A percentile compares a stretch with the other conserved stretches of the same genome.
Evolutionary conservation across 1,140 invertebrate genomes (phyloP).

Genomic region (Stegodyphus dumicola): DNA sequence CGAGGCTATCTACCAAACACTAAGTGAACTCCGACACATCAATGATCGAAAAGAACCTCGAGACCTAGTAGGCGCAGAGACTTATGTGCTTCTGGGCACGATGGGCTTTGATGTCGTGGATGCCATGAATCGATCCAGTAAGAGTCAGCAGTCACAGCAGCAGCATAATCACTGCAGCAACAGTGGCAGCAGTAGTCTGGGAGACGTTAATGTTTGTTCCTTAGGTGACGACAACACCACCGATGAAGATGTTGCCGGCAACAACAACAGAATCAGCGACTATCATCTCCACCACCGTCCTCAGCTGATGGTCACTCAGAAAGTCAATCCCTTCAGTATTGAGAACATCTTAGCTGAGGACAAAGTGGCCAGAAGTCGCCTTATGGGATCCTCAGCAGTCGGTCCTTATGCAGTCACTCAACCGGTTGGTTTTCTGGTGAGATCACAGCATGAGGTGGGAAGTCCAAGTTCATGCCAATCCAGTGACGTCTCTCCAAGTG

Average conservation of each 20-base stretch:
- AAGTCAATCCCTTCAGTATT: constrained; percentile 57
- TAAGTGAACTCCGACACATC: constrained; percentile 62
- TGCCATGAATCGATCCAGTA: constrained; percentile 32
- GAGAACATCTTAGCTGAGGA: constrained; percentile 61
- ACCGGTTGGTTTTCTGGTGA: constrained; percentile 56
- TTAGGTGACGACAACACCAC: constrained; percentile 13
- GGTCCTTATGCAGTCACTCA: constrained; percentile 35
- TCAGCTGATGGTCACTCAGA: constrained; percentile 23
- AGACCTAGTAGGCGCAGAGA: constrained; percentile 64
- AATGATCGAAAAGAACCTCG: constrained; percentile 62
- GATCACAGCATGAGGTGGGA: constrained; percentile 1
- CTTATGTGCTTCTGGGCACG: constrained; percentile 61
- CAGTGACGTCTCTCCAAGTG: constrained; percentile 47
- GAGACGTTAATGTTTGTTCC: constrained; percentile 32
- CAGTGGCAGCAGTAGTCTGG: constrained; percentile 23
- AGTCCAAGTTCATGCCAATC: constrained; percentile 47
- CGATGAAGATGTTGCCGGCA: neutral
- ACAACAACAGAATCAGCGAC: neutral
- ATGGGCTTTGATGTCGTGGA: constrained; percentile 62
- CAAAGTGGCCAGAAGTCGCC: neutral
- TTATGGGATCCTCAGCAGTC: neutral
- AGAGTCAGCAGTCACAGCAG: neutral
- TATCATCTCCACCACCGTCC: constrained; percentile 15
- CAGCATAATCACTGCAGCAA: neutral
- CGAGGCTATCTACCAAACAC: constrained; percentile 64